These are phyloP conservation scores for Tetheella fluctuosa DNA, from an alignment of 2,888 invertebrate genomes.

Conservation along the genomic window DNA sequence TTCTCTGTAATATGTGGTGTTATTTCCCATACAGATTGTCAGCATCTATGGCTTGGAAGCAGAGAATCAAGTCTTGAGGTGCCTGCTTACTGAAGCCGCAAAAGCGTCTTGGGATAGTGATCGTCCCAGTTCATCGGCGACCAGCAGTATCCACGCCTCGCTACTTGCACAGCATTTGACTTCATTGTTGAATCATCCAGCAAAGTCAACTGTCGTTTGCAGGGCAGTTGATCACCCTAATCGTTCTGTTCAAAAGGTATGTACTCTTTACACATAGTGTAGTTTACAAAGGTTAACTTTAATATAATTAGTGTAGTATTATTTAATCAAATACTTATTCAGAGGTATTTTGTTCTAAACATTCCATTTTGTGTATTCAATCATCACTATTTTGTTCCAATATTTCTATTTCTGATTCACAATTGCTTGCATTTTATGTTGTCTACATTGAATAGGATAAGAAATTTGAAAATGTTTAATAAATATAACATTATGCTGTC, in stretches of 20 bases:
- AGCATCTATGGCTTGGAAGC: slow-evolving; percentile 97
- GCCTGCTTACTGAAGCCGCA: slow-evolving; percentile 91
- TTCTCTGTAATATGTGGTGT: slow-evolving; percentile 10
- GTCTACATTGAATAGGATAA: slow-evolving; percentile 1
- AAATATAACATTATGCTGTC: not conserved
- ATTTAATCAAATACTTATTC: not conserved
- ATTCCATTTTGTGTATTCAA: slow-evolving; percentile 3
- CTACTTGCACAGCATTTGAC: slow-evolving; percentile 82
- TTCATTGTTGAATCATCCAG: slow-evolving; percentile 92
- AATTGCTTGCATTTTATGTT: not conserved
- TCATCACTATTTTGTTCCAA: not conserved
- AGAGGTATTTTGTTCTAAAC: not conserved
- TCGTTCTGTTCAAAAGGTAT: slow-evolving; percentile 86
- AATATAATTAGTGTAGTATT: not conserved
- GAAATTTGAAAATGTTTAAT: too few species aligned
- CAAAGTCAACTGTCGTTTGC: slow-evolving; percentile 94
- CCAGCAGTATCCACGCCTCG: slow-evolving; percentile 89
- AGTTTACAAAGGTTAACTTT: not conserved
- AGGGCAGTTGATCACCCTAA: slow-evolving; percentile 93
- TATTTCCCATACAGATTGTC: slow-evolving; percentile 88
- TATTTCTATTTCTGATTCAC: not conserved
- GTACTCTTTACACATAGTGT: slow-evolving; percentile 12
- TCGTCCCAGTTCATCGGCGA: slow-evolving; percentile 88
- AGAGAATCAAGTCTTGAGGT: slow-evolving; percentile 97
- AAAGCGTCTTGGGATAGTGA: slow-evolving; percentile 89